These are phyloP conservation scores for Drosophila athabasca DNA, from an alignment of 1,140 invertebrate species.

Conservation along the genomic window DNA sequence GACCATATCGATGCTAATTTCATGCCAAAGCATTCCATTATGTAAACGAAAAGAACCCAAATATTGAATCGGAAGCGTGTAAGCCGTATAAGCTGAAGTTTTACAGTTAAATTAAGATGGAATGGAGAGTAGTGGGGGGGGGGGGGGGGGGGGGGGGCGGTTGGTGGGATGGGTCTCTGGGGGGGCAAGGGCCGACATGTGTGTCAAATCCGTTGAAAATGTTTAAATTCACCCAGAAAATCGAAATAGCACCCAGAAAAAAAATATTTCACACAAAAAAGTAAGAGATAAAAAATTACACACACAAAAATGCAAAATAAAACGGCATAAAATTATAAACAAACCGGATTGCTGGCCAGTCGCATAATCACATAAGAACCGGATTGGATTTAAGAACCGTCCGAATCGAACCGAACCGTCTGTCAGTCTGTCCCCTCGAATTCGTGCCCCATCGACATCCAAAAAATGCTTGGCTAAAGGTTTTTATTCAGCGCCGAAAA, in stretches of 20 bases:
- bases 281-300: constrained; percentile 21
- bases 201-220: constrained; percentile 69
- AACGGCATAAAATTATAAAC: constrained; percentile 54
- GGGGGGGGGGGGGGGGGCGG: constrained; percentile 3
- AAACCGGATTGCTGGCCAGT: constrained; percentile 26
- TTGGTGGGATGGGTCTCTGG: not conserved
- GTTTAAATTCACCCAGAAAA: constrained; percentile 40
- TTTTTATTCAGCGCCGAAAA: not conserved
- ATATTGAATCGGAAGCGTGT: constrained; percentile 27
- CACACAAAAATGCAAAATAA: constrained; percentile 46
- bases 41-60: constrained; percentile 30
- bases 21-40: constrained; percentile 35
- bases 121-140: not conserved
- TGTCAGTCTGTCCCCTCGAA: constrained; percentile 10
- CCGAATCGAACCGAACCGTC: not conserved
- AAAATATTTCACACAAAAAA: constrained; percentile 30
- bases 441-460: not conserved
- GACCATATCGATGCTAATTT: constrained; percentile 28
- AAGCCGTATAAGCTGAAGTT: constrained; percentile 7
- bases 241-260: constrained; percentile 24
- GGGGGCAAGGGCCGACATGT: constrained; percentile 15
- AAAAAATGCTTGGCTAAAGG: constrained; percentile 32
- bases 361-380: constrained; percentile 50
- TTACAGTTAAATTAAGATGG: constrained; percentile 43
- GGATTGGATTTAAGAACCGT: constrained; percentile 47